phyloP scores from a whole-genome alignment of 2,797 vertebrate genomes.

The Ammospiza maritima region DNA sequence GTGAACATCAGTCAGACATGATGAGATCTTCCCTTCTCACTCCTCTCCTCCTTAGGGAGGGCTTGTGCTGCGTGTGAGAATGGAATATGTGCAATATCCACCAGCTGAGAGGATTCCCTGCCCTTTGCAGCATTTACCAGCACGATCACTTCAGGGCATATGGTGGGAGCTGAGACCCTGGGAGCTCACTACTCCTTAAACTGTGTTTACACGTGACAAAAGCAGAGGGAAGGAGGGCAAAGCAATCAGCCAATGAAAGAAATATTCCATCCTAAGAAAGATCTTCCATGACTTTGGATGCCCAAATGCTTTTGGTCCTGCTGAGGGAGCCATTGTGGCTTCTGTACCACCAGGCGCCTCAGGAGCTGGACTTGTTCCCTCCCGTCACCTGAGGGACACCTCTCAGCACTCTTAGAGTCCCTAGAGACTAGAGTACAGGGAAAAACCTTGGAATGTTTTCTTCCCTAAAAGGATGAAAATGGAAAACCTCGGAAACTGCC shows the following conservation, averaged over 20 bases:
- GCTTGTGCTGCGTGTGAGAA: background rate
- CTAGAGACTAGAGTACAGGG: background rate
- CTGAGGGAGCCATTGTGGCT: fast-evolving
- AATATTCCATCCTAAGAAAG: background rate
- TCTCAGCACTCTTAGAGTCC: fast-evolving
- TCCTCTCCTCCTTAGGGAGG: background rate
- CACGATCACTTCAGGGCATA: fast-evolving
- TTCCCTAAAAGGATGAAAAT: background rate
- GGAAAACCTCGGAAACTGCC: background rate
- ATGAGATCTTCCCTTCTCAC: background rate
- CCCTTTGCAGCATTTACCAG: background rate
- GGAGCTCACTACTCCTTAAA: background rate
- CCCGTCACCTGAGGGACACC: fast-evolving
- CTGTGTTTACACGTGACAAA: background rate
- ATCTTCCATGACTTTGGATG: background rate
- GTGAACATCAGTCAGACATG: background rate
- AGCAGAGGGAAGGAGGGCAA: background rate
- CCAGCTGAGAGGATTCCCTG: background rate
- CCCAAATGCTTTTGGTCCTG: background rate
- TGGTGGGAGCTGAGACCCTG: background rate
- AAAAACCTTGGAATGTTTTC: background rate
- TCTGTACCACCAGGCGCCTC: background rate
- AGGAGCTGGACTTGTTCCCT: background rate
- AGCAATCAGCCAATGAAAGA: background rate
- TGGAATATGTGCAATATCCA: background rate